Conservation (phyloP, 2,888 invertebrate species). For the Troides oblongomaculatus region DNA sequence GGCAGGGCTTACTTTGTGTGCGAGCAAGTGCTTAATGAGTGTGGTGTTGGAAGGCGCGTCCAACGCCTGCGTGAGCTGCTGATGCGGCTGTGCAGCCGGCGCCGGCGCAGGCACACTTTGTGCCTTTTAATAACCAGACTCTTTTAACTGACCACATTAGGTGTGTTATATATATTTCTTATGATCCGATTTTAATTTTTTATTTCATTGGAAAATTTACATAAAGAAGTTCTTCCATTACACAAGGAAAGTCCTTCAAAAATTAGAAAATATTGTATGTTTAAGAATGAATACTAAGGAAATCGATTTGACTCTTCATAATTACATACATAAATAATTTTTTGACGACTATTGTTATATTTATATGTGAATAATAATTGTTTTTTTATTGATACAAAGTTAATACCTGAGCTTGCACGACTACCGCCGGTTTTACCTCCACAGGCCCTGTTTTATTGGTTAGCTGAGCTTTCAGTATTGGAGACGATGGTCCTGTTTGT, state of each 20-base stretch:
- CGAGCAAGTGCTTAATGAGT: conserved; percentile 95
- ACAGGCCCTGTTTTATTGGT: conserved; percentile 71
- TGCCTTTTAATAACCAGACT: background rate
- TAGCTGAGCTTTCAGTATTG: conserved; percentile 91
- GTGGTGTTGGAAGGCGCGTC: conserved; percentile 83
- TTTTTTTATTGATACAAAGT: background rate
- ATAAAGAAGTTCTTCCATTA: no score
- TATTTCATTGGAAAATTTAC: no score
- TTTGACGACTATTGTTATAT: no score
- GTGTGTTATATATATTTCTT: no score
- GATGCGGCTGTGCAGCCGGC: conserved; percentile 40
- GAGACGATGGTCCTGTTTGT: conserved; percentile 83
- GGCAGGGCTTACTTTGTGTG: conserved; percentile 91
- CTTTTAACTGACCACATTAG: background rate
- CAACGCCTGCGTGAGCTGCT: conserved; percentile 56
- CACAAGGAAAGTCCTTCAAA: no score
- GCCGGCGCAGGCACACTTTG: background rate
- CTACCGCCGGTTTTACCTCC: conserved; percentile 60
- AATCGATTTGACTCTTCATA: no score
- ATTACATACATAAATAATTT: no score
- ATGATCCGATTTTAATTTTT: no score
- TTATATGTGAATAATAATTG: no score
- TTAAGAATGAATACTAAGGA: no score
- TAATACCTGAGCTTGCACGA: conserved; percentile 52
- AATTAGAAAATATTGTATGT: no score